Conservation (phyloP, 1,140 invertebrate species). For the Gonatopus flavifemur region DNA sequence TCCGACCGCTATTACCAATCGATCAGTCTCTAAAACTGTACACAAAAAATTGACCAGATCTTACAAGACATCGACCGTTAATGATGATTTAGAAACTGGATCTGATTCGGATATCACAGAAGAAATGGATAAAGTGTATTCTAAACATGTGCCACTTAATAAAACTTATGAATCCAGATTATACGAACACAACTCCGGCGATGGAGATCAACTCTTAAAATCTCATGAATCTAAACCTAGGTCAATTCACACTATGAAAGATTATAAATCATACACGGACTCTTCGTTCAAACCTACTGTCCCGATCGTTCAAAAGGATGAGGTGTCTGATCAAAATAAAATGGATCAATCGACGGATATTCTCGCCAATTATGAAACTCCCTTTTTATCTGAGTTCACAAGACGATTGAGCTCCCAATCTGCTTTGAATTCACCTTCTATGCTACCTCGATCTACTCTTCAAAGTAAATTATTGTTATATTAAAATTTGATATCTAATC, state of each 20-base stretch:
- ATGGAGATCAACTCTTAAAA: constrained; percentile 23
- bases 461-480: constrained; percentile 35
- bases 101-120: constrained; percentile 57
- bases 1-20: constrained; percentile 15
- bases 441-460: constrained; percentile 27
- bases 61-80: constrained; percentile 48
- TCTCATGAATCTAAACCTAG: constrained; percentile 20
- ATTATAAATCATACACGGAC: constrained; percentile 32
- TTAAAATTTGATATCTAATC: not conserved
- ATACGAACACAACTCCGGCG: constrained; percentile 19
- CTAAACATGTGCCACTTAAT: constrained; percentile 26
- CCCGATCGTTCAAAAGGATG: constrained; percentile 35
- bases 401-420: constrained; percentile 61
- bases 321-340: constrained; percentile 22
- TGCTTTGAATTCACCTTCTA: constrained; percentile 49
- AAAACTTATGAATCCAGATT: constrained; percentile 24
- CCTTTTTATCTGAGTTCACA: constrained; percentile 69
- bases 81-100: constrained; percentile 64
- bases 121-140: constrained; percentile 27
- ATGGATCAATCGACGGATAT: constrained; percentile 37
- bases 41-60: constrained; percentile 47
- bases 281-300: constrained; percentile 36
- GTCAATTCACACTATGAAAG: constrained; percentile 24
- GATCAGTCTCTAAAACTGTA: constrained; percentile 25
- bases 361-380: constrained; percentile 59